Evolutionary conservation across 2,888 invertebrate genomes (phyloP), one percentile per base, ranked within the genome.

Genomic region (Leptura quadrifasciata): DNA sequence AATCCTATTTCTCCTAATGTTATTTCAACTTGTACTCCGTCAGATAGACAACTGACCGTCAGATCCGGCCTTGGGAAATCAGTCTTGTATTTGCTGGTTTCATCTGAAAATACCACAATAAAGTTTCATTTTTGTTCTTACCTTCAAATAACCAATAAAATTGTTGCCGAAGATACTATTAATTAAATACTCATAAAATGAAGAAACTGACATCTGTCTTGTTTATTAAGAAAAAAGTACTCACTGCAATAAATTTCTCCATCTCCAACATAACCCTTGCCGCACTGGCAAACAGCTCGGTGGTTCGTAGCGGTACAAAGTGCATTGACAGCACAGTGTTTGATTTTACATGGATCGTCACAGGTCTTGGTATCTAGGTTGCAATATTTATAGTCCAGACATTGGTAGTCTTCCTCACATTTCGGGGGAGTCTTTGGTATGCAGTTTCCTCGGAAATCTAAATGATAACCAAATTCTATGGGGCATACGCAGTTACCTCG

Each of bases 21-120:
- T 63, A 96, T 94, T 85, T 94, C 93, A 0, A 97, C 97, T 87
- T 96, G 95, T 9, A 98, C 96, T 52, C 97, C 97, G 87, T 97
- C 97, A 15, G 97, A 96, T 80, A 97, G 90, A 88, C 97, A 98
- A 85, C 95, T 95, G 17, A 97, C 97, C 77, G 93, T 92, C 94
- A 97, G 95, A 75, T 95, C 95, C 6, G 96, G 96, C 82, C 92
- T 91, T 17, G 96, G 96, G 92, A 97, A 96, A 86, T 95, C 95
- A 0, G 95, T 96, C 57, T 84, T 95, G 91, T 81, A 20, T 3
- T 9, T 74, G 39, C 80, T 81, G 24, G 90, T 91, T 24, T 90
- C 89, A 81, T 85, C 86, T 86, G 68, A 35, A 81, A 82, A 79
- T 39, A 39, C 12, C 39, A n/a, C 47, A 47, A 47, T 2, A n/a